These are phyloP conservation scores for Andrena hattorfiana DNA, from an alignment of 2,888 invertebrate genomes.

Conservation along the genomic window DNA sequence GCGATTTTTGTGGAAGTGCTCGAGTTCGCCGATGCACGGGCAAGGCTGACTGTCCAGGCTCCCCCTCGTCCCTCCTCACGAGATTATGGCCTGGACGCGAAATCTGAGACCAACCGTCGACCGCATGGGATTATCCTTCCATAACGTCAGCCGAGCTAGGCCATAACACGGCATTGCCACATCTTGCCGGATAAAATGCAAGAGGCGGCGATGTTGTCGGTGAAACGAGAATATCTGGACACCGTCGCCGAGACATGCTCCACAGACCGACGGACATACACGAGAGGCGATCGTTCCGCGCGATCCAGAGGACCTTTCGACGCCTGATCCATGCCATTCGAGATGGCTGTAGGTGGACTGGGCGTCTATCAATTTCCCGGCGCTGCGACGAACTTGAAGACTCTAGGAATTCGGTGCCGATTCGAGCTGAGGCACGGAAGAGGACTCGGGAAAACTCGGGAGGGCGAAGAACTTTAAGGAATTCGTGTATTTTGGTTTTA, in stretches of 20 bases:
- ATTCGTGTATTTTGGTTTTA: too few species aligned
- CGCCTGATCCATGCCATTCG: conserved; percentile 34
- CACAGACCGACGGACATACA: conserved; percentile 24
- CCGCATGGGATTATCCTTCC: conserved; percentile 77
- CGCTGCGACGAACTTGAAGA: background rate
- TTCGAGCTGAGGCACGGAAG: too few species aligned
- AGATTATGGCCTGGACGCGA: conserved; percentile 58
- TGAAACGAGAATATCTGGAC: conserved; percentile 51
- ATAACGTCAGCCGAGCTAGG: conserved; percentile 67
- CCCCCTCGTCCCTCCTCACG: conserved; percentile 21
- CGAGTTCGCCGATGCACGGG: conserved; percentile 14
- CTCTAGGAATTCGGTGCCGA: too few species aligned
- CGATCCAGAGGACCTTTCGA: conserved; percentile 17
- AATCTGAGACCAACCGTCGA: conserved; percentile 68
- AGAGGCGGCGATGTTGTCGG: conserved; percentile 34
- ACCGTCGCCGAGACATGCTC: conserved; percentile 31
- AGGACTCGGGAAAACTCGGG: too few species aligned
- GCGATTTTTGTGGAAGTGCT: conserved; percentile 24
- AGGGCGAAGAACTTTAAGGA: too few species aligned
- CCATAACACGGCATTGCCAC: conserved; percentile 68
- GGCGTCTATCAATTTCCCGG: background rate
- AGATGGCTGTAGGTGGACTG: background rate
- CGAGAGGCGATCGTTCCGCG: conserved; percentile 21
- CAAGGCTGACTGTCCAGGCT: conserved; percentile 30
- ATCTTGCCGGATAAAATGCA: conserved; percentile 63